Base-by-base conservation (phyloP, 2,113 vertebrate species). In the Poecilia latipinna region DNA sequence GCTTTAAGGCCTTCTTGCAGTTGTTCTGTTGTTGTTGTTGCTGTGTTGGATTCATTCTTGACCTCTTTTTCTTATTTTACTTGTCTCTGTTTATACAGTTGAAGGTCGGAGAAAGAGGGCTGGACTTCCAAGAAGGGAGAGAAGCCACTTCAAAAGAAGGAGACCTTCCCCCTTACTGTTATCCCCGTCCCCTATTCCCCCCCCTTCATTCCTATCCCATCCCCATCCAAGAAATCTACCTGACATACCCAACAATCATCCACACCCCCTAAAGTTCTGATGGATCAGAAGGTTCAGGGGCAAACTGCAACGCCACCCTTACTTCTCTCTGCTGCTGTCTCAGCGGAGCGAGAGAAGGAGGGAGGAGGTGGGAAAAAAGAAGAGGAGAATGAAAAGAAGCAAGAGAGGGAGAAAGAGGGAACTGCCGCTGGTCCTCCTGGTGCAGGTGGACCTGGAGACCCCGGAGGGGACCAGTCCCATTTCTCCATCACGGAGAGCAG, bases 401-500 rank as follows among this genome's bases (percentile, higher is more conserved):
- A 89, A 68, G 94, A 94, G 74, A 91, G 93, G 65, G 93, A 94
- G 66, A 92, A 93, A 75, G 93, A 93, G 28, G 90, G 82, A n/a
- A 65, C 80, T 44, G 67, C 78, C 1, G 12, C 67, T 1, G 86
- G 54, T 31, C 64, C 87, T 19, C 48, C 82, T 66, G 82, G 79
- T 44, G 66, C 79, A 35, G 84, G 72, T 28, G 92, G 74, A 60
- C 72, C 78, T 4, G 92, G 82, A 57, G 86, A 75, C 28, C 74
- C 83, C 2, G 35, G 77, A 0, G 78, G 82, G 1, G 93, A 94
- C 77, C 93, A 92, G 75, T 96, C 96, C 4, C 96, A 97, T 42
- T 99, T 99, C 88, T 99, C 97, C 0, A 96, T 99, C 90, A 99
- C 97, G 73, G 97, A 99, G 84, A 97, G 96, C 28, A 98, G 96